Evolutionary conservation across 2,888 invertebrate species (phyloP).

Genomic region (Apotomis betuletana): DNA sequence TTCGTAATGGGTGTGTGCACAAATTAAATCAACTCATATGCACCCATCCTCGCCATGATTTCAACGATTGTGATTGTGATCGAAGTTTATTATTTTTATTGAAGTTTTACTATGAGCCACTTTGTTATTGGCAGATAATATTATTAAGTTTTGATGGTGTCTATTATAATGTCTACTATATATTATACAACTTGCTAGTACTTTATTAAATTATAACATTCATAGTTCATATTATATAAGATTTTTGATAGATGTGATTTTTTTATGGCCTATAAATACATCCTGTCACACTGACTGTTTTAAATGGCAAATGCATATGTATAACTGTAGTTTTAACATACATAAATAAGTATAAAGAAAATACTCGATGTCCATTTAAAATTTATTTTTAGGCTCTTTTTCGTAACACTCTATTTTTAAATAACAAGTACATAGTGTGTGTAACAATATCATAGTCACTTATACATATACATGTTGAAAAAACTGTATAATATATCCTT

Average conservation of each 20-base stretch:
- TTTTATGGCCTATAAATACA: conserved; percentile 13
- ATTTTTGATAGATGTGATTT: conserved; percentile 36
- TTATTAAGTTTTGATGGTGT: conserved; percentile 31
- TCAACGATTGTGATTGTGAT: conserved; percentile 7
- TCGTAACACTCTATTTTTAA: too few species aligned
- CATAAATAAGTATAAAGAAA: neutral
- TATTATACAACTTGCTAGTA: conserved; percentile 34
- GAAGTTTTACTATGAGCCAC: conserved; percentile 12
- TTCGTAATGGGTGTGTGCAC: conserved; percentile 16
- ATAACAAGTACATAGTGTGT: too few species aligned
- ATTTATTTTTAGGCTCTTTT: neutral
- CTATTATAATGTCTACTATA: conserved; percentile 21
- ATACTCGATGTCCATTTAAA: conserved; percentile 6
- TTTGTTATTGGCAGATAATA: conserved; percentile 9
- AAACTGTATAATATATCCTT: too few species aligned
- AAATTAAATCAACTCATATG: neutral
- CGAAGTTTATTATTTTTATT: conserved; percentile 2
- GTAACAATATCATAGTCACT: neutral
- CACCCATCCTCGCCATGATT: neutral
- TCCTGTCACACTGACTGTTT: neutral
- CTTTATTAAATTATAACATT: conserved; percentile 7
- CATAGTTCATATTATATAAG: conserved; percentile 12
- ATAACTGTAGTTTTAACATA: conserved; percentile 12
- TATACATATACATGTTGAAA: neutral
- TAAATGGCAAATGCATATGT: conserved; percentile 2